phyloP scores from a whole-genome alignment of 1,140 invertebrate species.

The Euschistus heros region DNA sequence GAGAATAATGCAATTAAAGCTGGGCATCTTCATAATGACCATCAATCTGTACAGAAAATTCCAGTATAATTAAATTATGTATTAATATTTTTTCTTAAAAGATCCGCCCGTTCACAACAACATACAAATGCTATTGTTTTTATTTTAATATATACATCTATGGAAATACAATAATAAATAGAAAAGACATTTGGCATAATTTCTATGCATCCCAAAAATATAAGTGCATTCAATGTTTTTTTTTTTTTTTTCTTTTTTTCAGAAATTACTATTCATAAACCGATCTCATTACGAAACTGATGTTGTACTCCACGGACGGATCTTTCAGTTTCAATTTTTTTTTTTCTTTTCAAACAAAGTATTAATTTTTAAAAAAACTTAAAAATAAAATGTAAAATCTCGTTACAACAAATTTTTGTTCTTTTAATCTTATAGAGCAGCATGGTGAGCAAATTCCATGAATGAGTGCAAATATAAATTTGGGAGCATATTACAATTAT shows the following conservation, averaged over 20 bases:
- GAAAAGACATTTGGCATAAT: no score
- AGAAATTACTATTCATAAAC: background rate
- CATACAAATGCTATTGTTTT: background rate
- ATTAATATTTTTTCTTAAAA: background rate
- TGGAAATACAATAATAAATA: no score
- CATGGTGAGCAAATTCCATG: background rate
- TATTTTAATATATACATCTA: background rate
- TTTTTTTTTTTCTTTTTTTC: background rate
- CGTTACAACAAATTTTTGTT: slow-evolving; percentile 19
- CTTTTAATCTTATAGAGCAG: slow-evolving; percentile 5
- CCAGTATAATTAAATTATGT: background rate
- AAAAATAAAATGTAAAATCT: slow-evolving; percentile 20
- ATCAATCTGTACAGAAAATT: slow-evolving; percentile 17
- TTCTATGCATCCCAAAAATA: slow-evolving; percentile 21
- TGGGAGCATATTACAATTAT: slow-evolving; percentile 21
- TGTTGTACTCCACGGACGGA: background rate
- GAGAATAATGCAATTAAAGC: slow-evolving; percentile 13
- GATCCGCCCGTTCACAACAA: slow-evolving; percentile 8
- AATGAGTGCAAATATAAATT: slow-evolving; percentile 17
- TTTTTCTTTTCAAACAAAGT: background rate
- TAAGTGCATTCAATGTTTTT: slow-evolving; percentile 1
- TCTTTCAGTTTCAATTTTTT: slow-evolving; percentile 9
- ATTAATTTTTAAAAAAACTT: background rate
- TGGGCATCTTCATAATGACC: slow-evolving; percentile 23
- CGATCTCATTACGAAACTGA: background rate